Base-by-base conservation (phyloP, 2,888 invertebrate species). In the Drosophila paucipuncta region DNA sequence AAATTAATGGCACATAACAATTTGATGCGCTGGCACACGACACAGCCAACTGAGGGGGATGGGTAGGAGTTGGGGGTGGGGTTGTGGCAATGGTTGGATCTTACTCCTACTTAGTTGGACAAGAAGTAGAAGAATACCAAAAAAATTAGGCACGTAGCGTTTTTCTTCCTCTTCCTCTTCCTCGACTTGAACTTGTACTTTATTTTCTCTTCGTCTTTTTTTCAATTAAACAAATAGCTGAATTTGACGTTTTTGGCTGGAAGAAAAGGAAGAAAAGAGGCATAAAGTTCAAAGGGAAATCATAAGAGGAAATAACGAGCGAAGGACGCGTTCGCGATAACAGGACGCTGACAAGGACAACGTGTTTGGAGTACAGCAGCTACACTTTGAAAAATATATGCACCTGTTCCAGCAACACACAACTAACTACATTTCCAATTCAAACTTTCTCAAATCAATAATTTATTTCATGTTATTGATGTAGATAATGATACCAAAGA, bases 151-250 rank as follows among this genome's bases (percentile, higher is more conserved):
- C 58, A 68, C 52, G 67, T 49, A 65, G 59, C 55, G 47, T 33
- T 61, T 69, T 59, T 16, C 47, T 25, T 16, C 16, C 25, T 47
- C 22, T 22, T 2, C 16, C 65, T 25, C 52, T 64, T 57, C 47
- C 33, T 59, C 49, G 57, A 41, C 30, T 55, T 43, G 4, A 4
- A 37, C 49, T 54, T 62, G 37, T 67, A 49, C 52, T 47, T 37
- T 35, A 43, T 31, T 49, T 35, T 6, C 57, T 16, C 53, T 60
- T 54, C 58, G 22, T 58, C 54, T 62, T 68, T 79, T 79, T 86
- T 89, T 85, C 85, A 89, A 87, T 87, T 85, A 89, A 87, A 87
- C 87, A 87, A 85, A 87, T 85, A 80, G 87, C 87, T 89, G 89
- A 87, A 85, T 83, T 89, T 89, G 89, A 87, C 89, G 85, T 87